Conservation (phyloP, 2,113 vertebrate genomes). For the Oreochromis aureus region DNA sequence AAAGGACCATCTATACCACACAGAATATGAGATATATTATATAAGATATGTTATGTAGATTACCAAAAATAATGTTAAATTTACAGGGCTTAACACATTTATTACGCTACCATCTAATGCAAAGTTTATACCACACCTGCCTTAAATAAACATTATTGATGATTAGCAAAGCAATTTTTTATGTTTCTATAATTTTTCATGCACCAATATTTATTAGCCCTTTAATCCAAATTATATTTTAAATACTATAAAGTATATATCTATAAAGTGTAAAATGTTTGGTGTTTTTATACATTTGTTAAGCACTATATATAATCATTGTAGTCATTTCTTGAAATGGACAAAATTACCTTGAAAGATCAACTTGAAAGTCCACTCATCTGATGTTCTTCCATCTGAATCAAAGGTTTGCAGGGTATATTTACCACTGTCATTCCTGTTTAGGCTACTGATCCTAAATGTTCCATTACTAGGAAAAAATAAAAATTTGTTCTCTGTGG, state of each 20-base stretch:
- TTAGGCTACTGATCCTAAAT: neutral
- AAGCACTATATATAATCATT: neutral
- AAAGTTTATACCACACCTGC: neutral
- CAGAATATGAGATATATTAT: neutral
- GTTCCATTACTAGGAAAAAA: neutral
- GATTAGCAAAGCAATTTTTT: neutral
- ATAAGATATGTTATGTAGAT: neutral
- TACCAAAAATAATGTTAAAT: neutral
- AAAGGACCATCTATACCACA: neutral
- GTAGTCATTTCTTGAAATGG: neutral
- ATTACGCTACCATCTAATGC: neutral
- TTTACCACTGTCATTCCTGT: neutral
- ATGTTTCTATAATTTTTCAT: neutral
- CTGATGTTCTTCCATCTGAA: neutral
- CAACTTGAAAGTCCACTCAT: accelerated
- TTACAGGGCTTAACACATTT: neutral
- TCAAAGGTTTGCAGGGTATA: neutral
- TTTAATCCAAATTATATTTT: neutral
- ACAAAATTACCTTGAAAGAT: accelerated
- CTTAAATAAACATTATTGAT: neutral
- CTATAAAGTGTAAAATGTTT: neutral
- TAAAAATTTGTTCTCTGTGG: neutral
- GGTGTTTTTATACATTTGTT: neutral
- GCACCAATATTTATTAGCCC: neutral
- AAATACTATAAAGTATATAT: accelerated